Evolutionary conservation across 2,888 invertebrate genomes (phyloP), one percentile per base, ranked within the genome.

Genomic region (Diadromus collaris): DNA sequence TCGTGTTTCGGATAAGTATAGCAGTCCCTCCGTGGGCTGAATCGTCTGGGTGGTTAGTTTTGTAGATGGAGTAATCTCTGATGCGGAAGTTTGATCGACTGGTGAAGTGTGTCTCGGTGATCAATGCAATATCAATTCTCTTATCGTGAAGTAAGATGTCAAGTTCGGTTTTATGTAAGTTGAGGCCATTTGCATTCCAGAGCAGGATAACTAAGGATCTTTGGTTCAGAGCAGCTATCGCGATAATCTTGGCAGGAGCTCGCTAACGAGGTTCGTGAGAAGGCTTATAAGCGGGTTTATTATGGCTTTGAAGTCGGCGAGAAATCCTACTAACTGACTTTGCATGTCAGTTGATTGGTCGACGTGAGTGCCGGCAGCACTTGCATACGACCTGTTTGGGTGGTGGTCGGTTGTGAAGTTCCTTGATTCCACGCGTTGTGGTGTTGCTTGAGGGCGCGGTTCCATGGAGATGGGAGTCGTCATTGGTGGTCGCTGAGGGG

Each of bases 11-110:
- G 9, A 83, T 78, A 4, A 84, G 71, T 4, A 83, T 68, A n/a
- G 76, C 80, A 2, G 77, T 46, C n/a, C 77, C 72, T 38, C 77
- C 82, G 16, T 82, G 80, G 7, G 77, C 81, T 61, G 64, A 82
- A 3, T 70, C 78, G 29, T 80, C 78, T 10, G 80, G 78, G 32
- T 84, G 76, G 27, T 80, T 74, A 0, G 74, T 74, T 21, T 70
- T n/a, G n/a, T 82, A 81, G 3, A 78, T 44, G 9, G 9, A 68
- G 24, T 71, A 82, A 13, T 41, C 41, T 41, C 41, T 41, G 9
- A 41, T 3, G 13, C 5, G 2, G 41, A 41, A 7, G 41, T 41
- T 3, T 2, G 27, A 78, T 76, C 73, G 83, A 1, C 29, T 29
- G 3, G 76, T 80, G 29, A 73, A 73, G 16, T 80, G 80, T 13